Conservation (phyloP, 2,888 invertebrate genomes). For the Entomobrya multifasciata region DNA sequence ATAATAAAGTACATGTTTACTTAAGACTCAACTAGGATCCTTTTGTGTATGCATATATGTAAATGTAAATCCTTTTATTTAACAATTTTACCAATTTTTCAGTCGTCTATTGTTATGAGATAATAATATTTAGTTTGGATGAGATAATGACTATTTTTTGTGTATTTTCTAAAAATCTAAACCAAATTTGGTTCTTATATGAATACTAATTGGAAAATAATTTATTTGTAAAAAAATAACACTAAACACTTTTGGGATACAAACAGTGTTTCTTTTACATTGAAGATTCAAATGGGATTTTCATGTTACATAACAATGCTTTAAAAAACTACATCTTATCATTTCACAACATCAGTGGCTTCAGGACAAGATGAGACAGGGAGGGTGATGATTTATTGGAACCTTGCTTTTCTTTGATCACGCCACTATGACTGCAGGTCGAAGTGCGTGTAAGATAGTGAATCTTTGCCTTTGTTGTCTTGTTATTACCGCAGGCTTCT, state of each 20-base stretch:
- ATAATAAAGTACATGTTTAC: not conserved
- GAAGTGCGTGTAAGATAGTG: not conserved
- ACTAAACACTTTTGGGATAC: not conserved
- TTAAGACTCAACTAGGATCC: too few relatives aligned
- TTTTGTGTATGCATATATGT: too few relatives aligned
- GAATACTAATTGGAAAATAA: too few relatives aligned
- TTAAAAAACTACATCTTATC: not conserved
- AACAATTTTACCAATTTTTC: too few relatives aligned
- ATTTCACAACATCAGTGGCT: not conserved
- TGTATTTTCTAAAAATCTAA: too few relatives aligned
- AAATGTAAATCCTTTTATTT: too few relatives aligned
- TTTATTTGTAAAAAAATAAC: not conserved
- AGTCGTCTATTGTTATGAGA: too few relatives aligned
- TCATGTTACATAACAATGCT: not conserved
- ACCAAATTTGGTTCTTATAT: too few relatives aligned
- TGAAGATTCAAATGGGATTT: not conserved
- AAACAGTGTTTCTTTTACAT: not conserved
- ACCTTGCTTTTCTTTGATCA: slow-evolving; percentile 56
- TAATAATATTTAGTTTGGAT: too few relatives aligned
- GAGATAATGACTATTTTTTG: too few relatives aligned
- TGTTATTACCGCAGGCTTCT: too few relatives aligned
- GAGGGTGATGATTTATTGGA: not conserved
- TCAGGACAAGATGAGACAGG: not conserved
- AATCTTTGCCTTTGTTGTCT: not conserved
- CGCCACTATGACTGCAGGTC: slow-evolving; percentile 2